These are phyloP conservation scores for Phenganax subtilis DNA, from an alignment of 92 coral and sea anemone species.

Conservation along the genomic window DNA sequence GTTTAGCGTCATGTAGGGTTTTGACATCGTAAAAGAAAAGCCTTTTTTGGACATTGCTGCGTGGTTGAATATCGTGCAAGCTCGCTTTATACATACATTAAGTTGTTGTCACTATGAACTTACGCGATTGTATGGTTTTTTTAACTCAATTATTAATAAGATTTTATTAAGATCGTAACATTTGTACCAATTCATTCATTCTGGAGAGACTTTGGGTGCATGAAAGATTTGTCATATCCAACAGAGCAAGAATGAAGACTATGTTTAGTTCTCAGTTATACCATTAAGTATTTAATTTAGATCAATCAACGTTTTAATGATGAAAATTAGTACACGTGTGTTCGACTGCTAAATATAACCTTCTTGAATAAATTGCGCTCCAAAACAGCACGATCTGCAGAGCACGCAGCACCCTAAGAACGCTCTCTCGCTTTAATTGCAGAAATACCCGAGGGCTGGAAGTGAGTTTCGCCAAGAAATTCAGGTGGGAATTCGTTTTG, in stretches of 20 bases:
- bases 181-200: too few relatives aligned
- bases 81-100: too few relatives aligned
- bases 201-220: too few relatives aligned
- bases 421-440: neutral
- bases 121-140: too few relatives aligned
- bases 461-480: conserved; percentile 12
- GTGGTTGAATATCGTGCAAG: too few relatives aligned
- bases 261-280: neutral
- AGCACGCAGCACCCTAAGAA: neutral
- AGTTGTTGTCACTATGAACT: too few relatives aligned
- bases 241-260: neutral
- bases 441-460: neutral
- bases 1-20: too few relatives aligned
- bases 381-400: conserved; percentile 5
- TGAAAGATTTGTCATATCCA: neutral
- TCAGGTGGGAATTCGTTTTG: neutral
- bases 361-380: neutral
- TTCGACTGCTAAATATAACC: neutral
- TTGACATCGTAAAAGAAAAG: too few relatives aligned
- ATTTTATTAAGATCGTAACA: too few relatives aligned
- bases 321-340: conserved; percentile 3
- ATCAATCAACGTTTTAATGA: conserved; percentile 11
- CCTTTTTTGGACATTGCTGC: too few relatives aligned
- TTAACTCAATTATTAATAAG: too few relatives aligned
- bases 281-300: neutral